These are phyloP conservation scores for Geotrupes spiniger DNA, from an alignment of 2,888 invertebrate species.

Conservation along the genomic window DNA sequence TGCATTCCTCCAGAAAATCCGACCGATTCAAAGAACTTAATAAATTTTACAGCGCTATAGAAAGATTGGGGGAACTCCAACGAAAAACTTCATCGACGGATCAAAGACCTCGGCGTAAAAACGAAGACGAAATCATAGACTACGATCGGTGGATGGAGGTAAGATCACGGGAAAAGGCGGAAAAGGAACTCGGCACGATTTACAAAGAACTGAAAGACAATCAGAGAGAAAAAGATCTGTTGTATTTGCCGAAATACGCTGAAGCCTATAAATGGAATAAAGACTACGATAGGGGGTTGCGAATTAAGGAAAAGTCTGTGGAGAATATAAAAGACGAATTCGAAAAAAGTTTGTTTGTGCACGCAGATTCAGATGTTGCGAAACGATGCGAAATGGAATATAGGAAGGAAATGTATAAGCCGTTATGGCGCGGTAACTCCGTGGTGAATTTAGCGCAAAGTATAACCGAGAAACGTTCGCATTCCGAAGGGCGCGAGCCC, in stretches of 20 bases:
- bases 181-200: slow-evolving; percentile 74
- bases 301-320: slow-evolving; percentile 82
- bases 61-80: slow-evolving; percentile 80
- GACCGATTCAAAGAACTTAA: slow-evolving; percentile 81
- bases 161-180: slow-evolving; percentile 74
- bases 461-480: slow-evolving; percentile 60
- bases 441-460: slow-evolving; percentile 75
- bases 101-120: slow-evolving; percentile 67
- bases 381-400: slow-evolving; percentile 49
- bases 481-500: slow-evolving; percentile 46
- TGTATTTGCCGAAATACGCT: slow-evolving; percentile 74
- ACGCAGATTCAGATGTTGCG: slow-evolving; percentile 50
- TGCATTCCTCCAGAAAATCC: slow-evolving; percentile 66
- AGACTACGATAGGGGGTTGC: slow-evolving; percentile 71
- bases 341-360: slow-evolving; percentile 59
- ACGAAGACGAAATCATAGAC: slow-evolving; percentile 78
- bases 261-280: slow-evolving; percentile 75
- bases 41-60: slow-evolving; percentile 80
- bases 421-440: slow-evolving; percentile 80
- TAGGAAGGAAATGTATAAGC: slow-evolving; percentile 71
- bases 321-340: slow-evolving; percentile 80
- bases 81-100: slow-evolving; percentile 69
- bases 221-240: slow-evolving; percentile 79
- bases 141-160: slow-evolving; percentile 85
- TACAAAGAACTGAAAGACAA: slow-evolving; percentile 74